A percentile compares a stretch with the other conserved stretches of the same genome.
These are phyloP conservation scores for Saccopteryx bilineata DNA, from an alignment of 2,113 vertebrate genomes.

Conservation along the genomic window DNA sequence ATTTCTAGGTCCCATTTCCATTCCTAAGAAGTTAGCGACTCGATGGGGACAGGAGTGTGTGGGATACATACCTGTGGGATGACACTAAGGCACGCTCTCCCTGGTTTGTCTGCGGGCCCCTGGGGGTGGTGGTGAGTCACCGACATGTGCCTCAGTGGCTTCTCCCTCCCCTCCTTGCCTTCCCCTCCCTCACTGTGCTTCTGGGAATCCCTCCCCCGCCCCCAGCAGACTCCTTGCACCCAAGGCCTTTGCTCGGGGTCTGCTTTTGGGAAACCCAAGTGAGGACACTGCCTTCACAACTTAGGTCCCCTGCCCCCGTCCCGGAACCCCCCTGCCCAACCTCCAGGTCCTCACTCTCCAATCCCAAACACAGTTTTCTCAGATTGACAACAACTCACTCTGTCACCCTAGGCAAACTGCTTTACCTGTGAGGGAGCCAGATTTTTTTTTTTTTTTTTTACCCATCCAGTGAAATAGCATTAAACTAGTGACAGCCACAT, in stretches of 20 bases:
- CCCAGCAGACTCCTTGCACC: not conserved
- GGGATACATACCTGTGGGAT: no score
- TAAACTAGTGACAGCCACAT: rapidly evolving
- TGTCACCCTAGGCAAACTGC: not conserved
- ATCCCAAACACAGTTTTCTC: not conserved
- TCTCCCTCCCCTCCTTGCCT: not conserved
- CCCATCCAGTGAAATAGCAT: not conserved
- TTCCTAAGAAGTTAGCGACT: not conserved
- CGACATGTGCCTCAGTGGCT: not conserved
- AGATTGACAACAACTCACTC: not conserved
- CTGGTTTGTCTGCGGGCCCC: rapidly evolving
- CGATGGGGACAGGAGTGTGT: rapidly evolving
- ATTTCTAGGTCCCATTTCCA: not conserved
- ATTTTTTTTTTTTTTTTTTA: not conserved
- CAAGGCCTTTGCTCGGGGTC: not conserved
- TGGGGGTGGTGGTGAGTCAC: not conserved
- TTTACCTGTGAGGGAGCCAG: not conserved
- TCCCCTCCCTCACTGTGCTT: not conserved
- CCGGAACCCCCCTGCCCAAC: not conserved
- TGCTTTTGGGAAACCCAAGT: not conserved
- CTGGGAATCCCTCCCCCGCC: not conserved
- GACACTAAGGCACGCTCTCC: not conserved
- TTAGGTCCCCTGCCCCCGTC: not conserved
- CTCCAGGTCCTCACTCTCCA: not conserved
- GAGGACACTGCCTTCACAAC: not conserved